Percentiles rank a stretch among this genome's conserved stretches.
Conservation (phyloP, 2,797 vertebrate genomes). For the Mormyrops boulengeri region DNA sequence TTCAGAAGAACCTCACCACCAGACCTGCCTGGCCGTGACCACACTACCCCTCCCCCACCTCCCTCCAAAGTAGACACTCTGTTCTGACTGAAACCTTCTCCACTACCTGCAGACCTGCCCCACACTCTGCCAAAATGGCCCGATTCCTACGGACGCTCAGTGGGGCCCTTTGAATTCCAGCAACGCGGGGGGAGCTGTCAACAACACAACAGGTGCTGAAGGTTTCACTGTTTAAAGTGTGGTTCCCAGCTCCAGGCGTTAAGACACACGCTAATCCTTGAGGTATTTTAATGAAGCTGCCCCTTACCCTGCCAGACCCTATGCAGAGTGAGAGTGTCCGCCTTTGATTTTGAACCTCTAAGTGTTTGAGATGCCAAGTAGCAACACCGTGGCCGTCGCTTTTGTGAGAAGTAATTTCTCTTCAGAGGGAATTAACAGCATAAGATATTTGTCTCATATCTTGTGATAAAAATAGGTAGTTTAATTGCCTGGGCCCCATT, state of each 20-base stretch:
- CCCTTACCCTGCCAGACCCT: conserved; percentile 36
- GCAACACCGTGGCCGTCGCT: background rate
- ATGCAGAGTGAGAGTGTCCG: conserved; percentile 44
- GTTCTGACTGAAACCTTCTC: background rate
- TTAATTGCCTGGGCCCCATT: background rate
- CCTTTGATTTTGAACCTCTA: background rate
- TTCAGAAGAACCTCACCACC: background rate
- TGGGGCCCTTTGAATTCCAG: conserved; percentile 32
- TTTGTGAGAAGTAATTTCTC: background rate
- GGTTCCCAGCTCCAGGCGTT: background rate
- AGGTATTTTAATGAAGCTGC: conserved; percentile 63
- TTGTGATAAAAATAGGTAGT: background rate
- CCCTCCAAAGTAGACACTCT: conserved; percentile 31
- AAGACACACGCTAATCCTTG: conserved; percentile 44
- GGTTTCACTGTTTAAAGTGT: background rate
- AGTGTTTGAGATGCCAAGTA: background rate
- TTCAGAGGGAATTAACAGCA: background rate
- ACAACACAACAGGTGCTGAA: conserved; percentile 5
- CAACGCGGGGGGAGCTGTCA: background rate
- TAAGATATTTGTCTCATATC: background rate
- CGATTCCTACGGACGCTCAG: conserved; percentile 38
- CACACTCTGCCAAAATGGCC: conserved; percentile 34
- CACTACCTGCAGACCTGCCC: conserved; percentile 21
- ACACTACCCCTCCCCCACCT: conserved; percentile 21
- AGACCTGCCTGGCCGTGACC: background rate